These are phyloP conservation scores for Gephyroberyx darwinii DNA, from an alignment of 2,797 vertebrate genomes.

Conservation along the genomic window DNA sequence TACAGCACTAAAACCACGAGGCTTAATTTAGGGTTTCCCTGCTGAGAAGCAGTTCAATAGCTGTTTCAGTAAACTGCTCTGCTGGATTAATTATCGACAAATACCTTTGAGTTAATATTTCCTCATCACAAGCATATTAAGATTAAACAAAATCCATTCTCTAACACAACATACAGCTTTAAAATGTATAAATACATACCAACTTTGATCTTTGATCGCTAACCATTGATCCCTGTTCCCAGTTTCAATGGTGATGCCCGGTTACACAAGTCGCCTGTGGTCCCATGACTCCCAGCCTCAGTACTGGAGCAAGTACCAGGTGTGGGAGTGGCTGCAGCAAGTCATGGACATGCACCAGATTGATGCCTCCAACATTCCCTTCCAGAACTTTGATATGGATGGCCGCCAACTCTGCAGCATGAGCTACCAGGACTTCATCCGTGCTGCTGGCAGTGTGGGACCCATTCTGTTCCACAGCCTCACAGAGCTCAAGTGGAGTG, in stretches of 20 bases:
- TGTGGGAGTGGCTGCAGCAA: slow-evolving; percentile 99
- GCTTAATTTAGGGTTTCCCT: slow-evolving; percentile 42
- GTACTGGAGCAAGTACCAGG: slow-evolving; percentile 96
- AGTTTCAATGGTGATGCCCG: slow-evolving; percentile 74
- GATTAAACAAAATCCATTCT: slow-evolving; percentile 8
- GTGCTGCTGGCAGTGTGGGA: slow-evolving; percentile 88
- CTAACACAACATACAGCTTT: neutral
- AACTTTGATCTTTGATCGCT: neutral
- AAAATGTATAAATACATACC: neutral
- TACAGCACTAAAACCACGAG: slow-evolving; percentile 32
- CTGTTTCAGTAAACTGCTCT: slow-evolving; percentile 37
- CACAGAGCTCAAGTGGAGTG: slow-evolving; percentile 91
- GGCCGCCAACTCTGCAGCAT: slow-evolving; percentile 94
- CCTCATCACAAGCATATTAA: slow-evolving; percentile 36
- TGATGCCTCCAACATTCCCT: slow-evolving; percentile 91
- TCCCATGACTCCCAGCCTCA: slow-evolving; percentile 91
- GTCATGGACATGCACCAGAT: slow-evolving; percentile 96
- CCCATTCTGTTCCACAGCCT: slow-evolving; percentile 92
- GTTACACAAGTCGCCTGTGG: slow-evolving; percentile 89
- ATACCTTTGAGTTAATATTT: slow-evolving; percentile 42
- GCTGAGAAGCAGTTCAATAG: slow-evolving; percentile 43
- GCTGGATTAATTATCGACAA: slow-evolving; percentile 61
- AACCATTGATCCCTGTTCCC: slow-evolving; percentile 17
- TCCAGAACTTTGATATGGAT: slow-evolving; percentile 94
- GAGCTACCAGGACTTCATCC: slow-evolving; percentile 91